Evolutionary conservation across 2,113 vertebrate genomes (phyloP).

Genomic region (Pycnonotus jocosus): DNA sequence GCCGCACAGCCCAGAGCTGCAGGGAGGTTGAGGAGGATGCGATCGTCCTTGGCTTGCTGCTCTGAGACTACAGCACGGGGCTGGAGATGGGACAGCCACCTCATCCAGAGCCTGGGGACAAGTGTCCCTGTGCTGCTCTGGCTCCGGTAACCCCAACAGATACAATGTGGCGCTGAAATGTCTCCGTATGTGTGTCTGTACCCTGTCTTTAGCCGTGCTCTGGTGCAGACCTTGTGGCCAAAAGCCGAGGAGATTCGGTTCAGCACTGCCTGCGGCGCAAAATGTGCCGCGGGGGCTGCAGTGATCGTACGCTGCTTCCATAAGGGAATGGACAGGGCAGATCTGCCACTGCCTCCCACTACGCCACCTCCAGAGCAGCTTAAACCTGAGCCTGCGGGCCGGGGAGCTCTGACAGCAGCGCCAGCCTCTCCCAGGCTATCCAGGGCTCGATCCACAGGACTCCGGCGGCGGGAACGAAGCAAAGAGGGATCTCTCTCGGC

Average conservation of each 20-base stretch:
- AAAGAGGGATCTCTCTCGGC: neutral
- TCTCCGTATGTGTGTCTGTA: rapidly evolving
- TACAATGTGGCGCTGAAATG: neutral
- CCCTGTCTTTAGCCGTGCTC: neutral
- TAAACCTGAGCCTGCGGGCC: neutral
- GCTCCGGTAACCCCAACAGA: neutral
- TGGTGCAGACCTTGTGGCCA: neutral
- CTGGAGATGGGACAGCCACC: neutral
- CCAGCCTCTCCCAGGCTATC: neutral
- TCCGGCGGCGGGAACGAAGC: neutral
- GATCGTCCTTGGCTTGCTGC: neutral
- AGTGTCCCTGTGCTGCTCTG: neutral
- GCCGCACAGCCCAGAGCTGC: neutral
- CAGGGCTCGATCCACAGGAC: neutral
- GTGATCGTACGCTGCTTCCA: rapidly evolving
- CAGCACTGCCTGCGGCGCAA: rapidly evolving
- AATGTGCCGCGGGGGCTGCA: neutral
- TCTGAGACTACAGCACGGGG: neutral
- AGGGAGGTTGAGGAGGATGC: rapidly evolving
- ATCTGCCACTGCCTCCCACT: neutral
- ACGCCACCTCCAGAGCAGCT: neutral
- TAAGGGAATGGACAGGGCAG: neutral
- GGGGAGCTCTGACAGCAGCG: neutral
- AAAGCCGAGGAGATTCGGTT: neutral
- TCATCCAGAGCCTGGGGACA: neutral